A percentile compares a stretch with the other conserved stretches of the same genome.
Evolutionary conservation across 2,797 vertebrate species (phyloP).

Genomic region (Sphenopsis melanotis): DNA sequence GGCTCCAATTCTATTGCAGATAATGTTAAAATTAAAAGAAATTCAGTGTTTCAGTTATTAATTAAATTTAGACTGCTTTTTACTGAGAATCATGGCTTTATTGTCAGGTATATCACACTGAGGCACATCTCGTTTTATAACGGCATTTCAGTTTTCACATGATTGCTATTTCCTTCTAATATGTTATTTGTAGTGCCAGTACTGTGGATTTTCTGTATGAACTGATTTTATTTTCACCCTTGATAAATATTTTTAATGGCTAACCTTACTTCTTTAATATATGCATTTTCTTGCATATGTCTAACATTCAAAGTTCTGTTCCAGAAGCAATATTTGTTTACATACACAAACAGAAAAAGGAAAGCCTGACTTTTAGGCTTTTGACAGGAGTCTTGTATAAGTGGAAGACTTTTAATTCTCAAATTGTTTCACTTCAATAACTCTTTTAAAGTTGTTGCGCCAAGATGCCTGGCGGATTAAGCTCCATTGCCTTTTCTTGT

Average conservation of each 20-base stretch:
- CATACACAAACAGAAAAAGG: conserved; percentile 73
- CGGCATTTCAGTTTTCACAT: conserved; percentile 19
- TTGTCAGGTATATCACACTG: not conserved
- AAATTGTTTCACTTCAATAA: conserved; percentile 99
- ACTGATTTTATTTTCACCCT: conserved; percentile 53
- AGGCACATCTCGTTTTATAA: not conserved
- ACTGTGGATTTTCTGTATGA: conserved; percentile 23
- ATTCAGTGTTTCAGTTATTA: not conserved
- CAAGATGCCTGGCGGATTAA: conserved; percentile 99
- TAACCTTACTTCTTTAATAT: conserved; percentile 57
- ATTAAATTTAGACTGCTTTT: not conserved
- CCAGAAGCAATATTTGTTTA: conserved; percentile 58
- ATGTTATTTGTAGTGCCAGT: conserved; percentile 12
- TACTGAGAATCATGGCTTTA: not conserved
- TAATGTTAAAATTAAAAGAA: not conserved
- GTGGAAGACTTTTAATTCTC: conserved; percentile 99
- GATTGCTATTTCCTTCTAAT: conserved; percentile 5
- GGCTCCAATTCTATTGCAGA: not conserved
- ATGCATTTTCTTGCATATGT: conserved; percentile 48
- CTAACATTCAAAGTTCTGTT: conserved; percentile 65
- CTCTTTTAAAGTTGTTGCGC: conserved; percentile 99
- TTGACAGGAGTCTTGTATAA: conserved; percentile 99
- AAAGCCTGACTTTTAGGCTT: conserved; percentile 84
- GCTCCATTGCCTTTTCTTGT: conserved; percentile 99
- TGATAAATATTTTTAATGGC: conserved; percentile 52